phyloP scores from a whole-genome alignment of 2,797 vertebrate genomes.

The Mareca strepera region DNA sequence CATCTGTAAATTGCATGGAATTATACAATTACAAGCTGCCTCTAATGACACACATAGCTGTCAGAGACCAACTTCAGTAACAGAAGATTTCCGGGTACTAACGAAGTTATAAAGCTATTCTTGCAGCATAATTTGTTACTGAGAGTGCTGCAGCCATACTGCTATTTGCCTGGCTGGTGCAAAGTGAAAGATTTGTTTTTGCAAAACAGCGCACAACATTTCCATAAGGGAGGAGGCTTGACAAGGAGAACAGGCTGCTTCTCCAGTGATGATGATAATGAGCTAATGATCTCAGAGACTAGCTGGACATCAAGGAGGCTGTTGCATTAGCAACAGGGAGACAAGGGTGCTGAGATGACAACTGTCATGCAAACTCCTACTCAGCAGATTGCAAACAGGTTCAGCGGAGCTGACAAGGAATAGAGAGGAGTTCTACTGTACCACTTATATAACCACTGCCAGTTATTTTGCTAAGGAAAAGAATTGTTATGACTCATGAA shows the following conservation, averaged over 20 bases:
- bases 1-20: background rate
- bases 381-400: background rate
- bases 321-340: background rate
- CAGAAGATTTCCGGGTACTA: background rate
- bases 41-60: background rate
- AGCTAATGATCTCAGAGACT: background rate
- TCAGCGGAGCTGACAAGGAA: background rate
- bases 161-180: background rate
- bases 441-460: background rate
- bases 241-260: background rate
- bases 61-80: background rate
- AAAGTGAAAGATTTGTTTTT: background rate
- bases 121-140: background rate
- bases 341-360: background rate
- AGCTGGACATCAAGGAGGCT: background rate
- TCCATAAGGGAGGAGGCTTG: background rate
- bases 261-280: background rate
- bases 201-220: background rate
- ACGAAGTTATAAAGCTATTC: background rate
- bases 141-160: background rate
- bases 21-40: background rate
- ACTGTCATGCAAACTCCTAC: background rate
- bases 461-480: background rate
- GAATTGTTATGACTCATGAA: background rate
- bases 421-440: background rate